A percentile compares a stretch with the other conserved stretches of the same genome.
Evolutionary conservation across 2,888 invertebrate species (phyloP).

Genomic region (Agonopterix arenella): DNA sequence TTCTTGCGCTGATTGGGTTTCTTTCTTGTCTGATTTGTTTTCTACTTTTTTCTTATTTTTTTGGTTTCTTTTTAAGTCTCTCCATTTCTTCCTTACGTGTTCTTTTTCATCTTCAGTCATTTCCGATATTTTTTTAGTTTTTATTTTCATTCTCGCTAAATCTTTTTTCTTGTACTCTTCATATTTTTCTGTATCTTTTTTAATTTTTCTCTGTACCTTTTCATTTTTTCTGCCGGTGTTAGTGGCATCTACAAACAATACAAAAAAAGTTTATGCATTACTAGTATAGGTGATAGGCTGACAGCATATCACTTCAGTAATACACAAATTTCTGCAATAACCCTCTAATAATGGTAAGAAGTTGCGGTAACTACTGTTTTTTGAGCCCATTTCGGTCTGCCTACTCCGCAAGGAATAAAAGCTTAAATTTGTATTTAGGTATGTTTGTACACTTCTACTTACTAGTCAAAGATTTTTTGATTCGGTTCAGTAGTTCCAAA

Average conservation of each 20-base stretch:
- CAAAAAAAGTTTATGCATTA: not conserved
- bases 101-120: too few species aligned
- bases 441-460: too few species aligned
- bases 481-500: too few species aligned
- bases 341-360: not conserved
- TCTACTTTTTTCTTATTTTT: slow-evolving; percentile 6
- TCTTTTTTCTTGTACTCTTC: slow-evolving; percentile 13
- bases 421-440: too few species aligned
- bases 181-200: not conserved
- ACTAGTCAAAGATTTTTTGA: too few species aligned
- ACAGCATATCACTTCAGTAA: not conserved
- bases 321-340: not conserved
- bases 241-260: not conserved
- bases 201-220: not conserved
- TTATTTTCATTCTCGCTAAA: slow-evolving; percentile 11
- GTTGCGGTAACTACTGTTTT: not conserved
- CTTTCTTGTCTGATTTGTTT: slow-evolving; percentile 4
- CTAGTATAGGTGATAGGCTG: not conserved
- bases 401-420: not conserved
- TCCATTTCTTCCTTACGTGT: slow-evolving; percentile 2
- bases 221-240: not conserved
- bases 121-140: slow-evolving; percentile 6
- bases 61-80: slow-evolving; percentile 4
- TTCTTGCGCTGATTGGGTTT: slow-evolving; percentile 3
- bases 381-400: not conserved